A percentile compares a stretch with the other conserved stretches of the same genome.
Evolutionary conservation across 2,888 invertebrate species (phyloP).

Genomic region (Amphipoea lucens): DNA sequence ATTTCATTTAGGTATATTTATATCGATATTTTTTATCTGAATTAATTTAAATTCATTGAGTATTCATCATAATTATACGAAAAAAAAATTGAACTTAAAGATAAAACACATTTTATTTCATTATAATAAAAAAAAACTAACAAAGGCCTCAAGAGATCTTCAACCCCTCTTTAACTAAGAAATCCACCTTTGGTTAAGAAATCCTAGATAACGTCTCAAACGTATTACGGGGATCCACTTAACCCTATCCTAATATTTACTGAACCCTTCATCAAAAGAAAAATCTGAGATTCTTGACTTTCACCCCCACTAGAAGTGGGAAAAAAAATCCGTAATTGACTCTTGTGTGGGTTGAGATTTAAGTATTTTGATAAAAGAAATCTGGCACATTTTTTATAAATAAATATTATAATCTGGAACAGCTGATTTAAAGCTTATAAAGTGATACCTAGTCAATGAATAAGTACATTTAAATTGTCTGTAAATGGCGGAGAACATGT

Average conservation of each 20-base stretch:
- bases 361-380: background rate
- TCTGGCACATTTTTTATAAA: background rate
- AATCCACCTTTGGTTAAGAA: slow-evolving; percentile 52
- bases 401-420: background rate
- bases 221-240: slow-evolving; percentile 57
- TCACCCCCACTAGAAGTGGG: slow-evolving; percentile 38
- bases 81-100: too few relatives aligned
- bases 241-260: slow-evolving; percentile 65
- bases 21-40: background rate
- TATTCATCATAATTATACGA: too few relatives aligned
- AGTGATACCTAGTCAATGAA: background rate
- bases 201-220: slow-evolving; percentile 60
- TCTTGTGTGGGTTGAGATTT: slow-evolving; percentile 5
- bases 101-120: background rate
- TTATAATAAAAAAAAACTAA: background rate
- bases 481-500: too few relatives aligned
- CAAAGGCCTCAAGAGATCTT: slow-evolving; percentile 5
- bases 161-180: slow-evolving; percentile 25
- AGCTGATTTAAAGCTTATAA: too few relatives aligned
- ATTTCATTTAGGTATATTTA: too few relatives aligned
- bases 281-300: slow-evolving; percentile 54
- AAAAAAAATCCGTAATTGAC: slow-evolving; percentile 39
- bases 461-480: background rate
- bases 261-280: slow-evolving; percentile 66
- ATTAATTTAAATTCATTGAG: background rate